These are phyloP conservation scores for Lepus townsendii DNA, from an alignment of 2,797 vertebrate species.

Conservation along the genomic window DNA sequence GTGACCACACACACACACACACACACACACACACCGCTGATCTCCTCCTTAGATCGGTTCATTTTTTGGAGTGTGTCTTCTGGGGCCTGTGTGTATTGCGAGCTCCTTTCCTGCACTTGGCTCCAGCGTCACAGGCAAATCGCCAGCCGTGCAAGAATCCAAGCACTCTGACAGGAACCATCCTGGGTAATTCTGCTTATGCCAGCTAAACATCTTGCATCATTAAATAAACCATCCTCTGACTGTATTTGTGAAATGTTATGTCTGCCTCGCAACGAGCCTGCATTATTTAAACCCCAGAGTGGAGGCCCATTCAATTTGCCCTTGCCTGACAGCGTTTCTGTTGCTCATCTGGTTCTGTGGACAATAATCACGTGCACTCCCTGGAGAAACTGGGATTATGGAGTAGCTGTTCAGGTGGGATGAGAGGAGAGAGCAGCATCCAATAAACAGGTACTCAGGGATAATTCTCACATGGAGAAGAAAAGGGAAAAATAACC, in stretches of 20 bases:
- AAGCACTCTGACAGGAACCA: slow-evolving; percentile 61
- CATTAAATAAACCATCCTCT: slow-evolving; percentile 65
- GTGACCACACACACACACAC: not conserved
- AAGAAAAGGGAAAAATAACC: not conserved
- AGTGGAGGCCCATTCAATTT: slow-evolving; percentile 38
- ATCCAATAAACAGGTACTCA: not conserved
- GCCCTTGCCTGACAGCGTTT: not conserved
- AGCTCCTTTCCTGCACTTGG: slow-evolving; percentile 61
- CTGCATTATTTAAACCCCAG: slow-evolving; percentile 56
- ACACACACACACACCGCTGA: not conserved
- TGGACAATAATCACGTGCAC: not conserved
- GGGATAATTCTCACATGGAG: not conserved
- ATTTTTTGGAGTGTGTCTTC: slow-evolving; percentile 47
- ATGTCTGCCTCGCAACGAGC: slow-evolving; percentile 63
- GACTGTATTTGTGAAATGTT: slow-evolving; percentile 68
- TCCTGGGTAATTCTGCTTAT: slow-evolving; percentile 58
- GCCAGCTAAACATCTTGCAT: slow-evolving; percentile 53
- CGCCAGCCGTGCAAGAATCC: slow-evolving; percentile 25
- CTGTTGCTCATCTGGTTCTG: slow-evolving; percentile 55
- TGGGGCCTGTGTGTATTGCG: not conserved
- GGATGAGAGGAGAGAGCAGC: not conserved
- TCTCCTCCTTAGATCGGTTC: slow-evolving; percentile 2
- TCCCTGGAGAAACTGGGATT: not conserved
- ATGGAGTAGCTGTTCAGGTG: not conserved
- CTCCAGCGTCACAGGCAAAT: slow-evolving; percentile 40